Conservation (phyloP, 1,140 invertebrate species). For the Macrobrachium rosenbergii region DNA sequence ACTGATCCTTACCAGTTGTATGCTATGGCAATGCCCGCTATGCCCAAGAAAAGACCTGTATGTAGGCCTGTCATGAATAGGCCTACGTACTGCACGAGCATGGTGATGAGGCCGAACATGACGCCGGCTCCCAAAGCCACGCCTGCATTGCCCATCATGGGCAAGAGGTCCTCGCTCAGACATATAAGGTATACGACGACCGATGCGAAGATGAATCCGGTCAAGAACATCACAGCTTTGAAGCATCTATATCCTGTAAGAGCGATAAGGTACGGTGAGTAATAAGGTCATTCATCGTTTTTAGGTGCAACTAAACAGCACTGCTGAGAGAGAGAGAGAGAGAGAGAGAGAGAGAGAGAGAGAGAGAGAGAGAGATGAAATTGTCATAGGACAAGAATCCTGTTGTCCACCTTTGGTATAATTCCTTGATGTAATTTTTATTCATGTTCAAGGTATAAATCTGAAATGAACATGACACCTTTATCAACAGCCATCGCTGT, state of each 20-base stretch:
- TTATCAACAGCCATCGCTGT: too few relatives aligned
- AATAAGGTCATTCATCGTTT: neutral
- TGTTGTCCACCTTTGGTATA: too few relatives aligned
- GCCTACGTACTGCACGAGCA: constrained; percentile 86
- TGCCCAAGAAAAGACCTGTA: constrained; percentile 79
- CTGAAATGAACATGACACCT: too few relatives aligned
- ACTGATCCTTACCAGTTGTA: constrained; percentile 65
- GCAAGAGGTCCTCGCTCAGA: constrained; percentile 81
- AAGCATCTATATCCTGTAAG: constrained; percentile 88
- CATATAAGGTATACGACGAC: constrained; percentile 85
- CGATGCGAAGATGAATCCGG: constrained; percentile 87
- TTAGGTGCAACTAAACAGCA: neutral
- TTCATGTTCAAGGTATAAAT: too few relatives aligned
- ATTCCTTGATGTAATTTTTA: too few relatives aligned
- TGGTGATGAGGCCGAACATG: constrained; percentile 84
- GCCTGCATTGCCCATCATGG: constrained; percentile 81
- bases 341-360: constrained; percentile 15
- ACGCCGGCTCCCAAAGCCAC: constrained; percentile 82
- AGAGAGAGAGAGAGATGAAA: constrained; percentile 20
- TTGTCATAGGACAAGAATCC: neutral
- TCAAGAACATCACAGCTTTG: constrained; percentile 90
- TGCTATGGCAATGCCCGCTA: constrained; percentile 74
- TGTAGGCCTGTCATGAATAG: constrained; percentile 88
- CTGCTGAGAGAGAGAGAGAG: neutral
- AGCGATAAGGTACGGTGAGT: constrained; percentile 26